These are phyloP conservation scores for Bucco capensis DNA, from an alignment of 2,113 vertebrate genomes.

Conservation along the genomic window DNA sequence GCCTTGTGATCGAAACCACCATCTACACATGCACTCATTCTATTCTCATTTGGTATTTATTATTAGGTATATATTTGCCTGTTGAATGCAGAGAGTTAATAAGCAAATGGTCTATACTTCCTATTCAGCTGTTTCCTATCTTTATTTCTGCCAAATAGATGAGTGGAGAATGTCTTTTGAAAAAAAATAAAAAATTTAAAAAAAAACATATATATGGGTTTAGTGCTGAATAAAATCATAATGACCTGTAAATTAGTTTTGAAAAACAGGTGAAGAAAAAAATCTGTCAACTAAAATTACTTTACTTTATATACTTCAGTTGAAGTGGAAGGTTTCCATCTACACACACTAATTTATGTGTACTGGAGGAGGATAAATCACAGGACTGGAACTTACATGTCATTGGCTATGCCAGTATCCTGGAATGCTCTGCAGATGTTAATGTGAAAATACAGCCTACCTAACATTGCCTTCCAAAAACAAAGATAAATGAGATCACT, in stretches of 20 bases:
- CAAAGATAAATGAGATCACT: background rate
- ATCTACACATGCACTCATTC: background rate
- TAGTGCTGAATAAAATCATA: constrained; percentile 19
- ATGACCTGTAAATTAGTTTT: background rate
- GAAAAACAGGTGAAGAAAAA: constrained; percentile 32
- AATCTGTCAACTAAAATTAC: background rate
- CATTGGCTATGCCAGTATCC: constrained; percentile 26
- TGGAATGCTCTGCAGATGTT: constrained; percentile 47
- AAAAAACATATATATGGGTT: background rate
- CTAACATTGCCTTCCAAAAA: constrained; percentile 5
- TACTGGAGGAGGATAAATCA: constrained; percentile 34
- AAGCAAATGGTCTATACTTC: background rate
- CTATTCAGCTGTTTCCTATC: background rate
- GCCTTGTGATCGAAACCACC: background rate
- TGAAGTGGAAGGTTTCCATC: constrained; percentile 14
- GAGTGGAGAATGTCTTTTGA: background rate
- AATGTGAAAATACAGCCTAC: constrained; percentile 26
- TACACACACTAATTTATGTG: constrained; percentile 5
- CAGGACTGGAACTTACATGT: constrained; percentile 13
- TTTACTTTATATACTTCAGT: background rate
- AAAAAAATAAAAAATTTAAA: too few species aligned
- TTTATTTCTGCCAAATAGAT: background rate
- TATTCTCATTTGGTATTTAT: background rate
- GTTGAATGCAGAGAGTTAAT: background rate
- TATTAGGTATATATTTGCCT: background rate